Percentiles rank a stretch among this genome's conserved stretches.
Conservation (phyloP, 2,888 invertebrate genomes). For the Meganola albula region DNA sequence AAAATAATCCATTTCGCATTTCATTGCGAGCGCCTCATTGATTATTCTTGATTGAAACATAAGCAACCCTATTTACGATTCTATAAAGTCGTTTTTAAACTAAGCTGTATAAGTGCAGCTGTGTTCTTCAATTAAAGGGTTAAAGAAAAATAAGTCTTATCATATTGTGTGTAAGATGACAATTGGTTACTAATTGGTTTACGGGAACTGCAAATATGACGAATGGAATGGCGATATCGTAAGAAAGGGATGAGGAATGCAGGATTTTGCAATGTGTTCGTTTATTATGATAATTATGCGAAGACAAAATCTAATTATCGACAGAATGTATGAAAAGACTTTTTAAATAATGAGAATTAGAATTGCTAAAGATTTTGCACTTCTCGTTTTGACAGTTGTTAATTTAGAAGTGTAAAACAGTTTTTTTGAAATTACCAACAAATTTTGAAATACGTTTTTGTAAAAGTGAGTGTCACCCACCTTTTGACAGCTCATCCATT, state of each 20-base stretch:
- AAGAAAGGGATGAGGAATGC: constrained; percentile 48
- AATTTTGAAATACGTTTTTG: too few species aligned
- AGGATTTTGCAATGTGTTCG: constrained; percentile 59
- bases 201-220: constrained; percentile 55
- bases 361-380: too few species aligned
- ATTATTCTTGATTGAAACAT: constrained; percentile 35
- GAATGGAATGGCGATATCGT: constrained; percentile 40
- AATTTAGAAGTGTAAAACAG: too few species aligned
- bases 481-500: too few species aligned
- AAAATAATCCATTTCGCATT: constrained; percentile 77
- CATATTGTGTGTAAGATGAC: constrained; percentile 38
- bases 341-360: too few species aligned
- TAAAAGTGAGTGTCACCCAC: too few species aligned
- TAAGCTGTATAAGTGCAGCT: constrained; percentile 43
- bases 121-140: constrained; percentile 47
- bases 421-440: too few species aligned
- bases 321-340: constrained; percentile 25
- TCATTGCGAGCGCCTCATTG: constrained; percentile 67
- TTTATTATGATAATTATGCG: constrained; percentile 64
- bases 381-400: too few species aligned
- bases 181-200: constrained; percentile 61
- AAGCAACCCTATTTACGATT: constrained; percentile 30
- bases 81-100: constrained; percentile 36
- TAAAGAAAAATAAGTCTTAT: constrained; percentile 54
- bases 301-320: constrained; percentile 56